Evolutionary conservation across 2,888 invertebrate species (phyloP).

Genomic region (Bombylius major): DNA sequence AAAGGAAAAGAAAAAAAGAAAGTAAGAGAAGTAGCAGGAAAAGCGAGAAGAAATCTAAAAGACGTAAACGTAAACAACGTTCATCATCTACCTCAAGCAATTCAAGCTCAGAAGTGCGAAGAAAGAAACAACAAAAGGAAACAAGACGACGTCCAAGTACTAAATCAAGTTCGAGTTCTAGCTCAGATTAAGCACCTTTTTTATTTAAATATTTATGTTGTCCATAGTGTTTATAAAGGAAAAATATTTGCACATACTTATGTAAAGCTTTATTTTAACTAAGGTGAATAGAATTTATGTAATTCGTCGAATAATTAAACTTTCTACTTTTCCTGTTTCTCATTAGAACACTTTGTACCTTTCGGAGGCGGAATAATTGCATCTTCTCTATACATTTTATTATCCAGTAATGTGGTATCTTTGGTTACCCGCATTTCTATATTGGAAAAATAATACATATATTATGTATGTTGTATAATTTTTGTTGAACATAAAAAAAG

Average conservation of each 20-base stretch:
- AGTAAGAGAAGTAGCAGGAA: conserved; percentile 2
- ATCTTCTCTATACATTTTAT: conserved; percentile 48
- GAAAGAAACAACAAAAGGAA: no score
- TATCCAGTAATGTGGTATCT: conserved; percentile 50
- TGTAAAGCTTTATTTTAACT: no score
- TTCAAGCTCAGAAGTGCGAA: no score
- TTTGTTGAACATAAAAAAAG: conserved; percentile 12
- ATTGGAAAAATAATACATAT: conserved; percentile 22
- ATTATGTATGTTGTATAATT: no score
- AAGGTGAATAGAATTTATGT: no score
- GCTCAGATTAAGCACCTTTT: no score
- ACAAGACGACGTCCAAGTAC: not conserved
- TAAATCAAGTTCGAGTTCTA: conserved; percentile 7
- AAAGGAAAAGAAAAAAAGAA: conserved; percentile 6
- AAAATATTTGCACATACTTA: no score
- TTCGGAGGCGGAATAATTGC: conserved; percentile 1
- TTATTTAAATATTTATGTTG: no score
- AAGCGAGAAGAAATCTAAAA: conserved; percentile 14
- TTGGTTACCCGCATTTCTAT: conserved; percentile 47
- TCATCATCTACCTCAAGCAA: not conserved
- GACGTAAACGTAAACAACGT: not conserved
- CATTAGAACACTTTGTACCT: conserved; percentile 8
- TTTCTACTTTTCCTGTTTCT: not conserved
- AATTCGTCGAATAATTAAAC: no score
- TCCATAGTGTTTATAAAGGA: no score